These are phyloP conservation scores for Actinemys pallida DNA, from an alignment of 2,113 vertebrate species.

Conservation along the genomic window DNA sequence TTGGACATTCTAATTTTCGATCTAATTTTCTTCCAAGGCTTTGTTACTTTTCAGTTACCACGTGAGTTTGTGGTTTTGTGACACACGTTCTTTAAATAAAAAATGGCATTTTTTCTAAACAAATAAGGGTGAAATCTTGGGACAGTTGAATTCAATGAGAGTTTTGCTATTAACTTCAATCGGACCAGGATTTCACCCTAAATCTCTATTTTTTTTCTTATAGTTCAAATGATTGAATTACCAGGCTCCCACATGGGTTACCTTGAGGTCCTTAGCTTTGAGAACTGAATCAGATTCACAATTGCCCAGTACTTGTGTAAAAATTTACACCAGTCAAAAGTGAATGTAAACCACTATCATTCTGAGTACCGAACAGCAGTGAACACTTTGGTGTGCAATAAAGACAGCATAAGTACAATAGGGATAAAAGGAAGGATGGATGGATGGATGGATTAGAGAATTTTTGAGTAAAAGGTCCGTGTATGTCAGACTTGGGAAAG, in stretches of 20 bases:
- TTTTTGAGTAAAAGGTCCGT: neutral
- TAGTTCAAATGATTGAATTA: accelerated
- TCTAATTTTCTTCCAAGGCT: neutral
- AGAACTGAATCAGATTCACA: neutral
- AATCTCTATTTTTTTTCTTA: neutral
- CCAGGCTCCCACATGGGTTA: accelerated
- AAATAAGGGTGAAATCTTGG: neutral
- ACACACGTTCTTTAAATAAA: neutral
- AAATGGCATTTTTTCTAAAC: neutral
- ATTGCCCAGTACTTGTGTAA: neutral
- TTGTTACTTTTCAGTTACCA: neutral
- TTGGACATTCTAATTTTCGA: neutral
- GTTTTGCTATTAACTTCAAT: neutral
- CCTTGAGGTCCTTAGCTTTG: accelerated
- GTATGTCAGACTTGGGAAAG: neutral
- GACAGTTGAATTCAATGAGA: accelerated
- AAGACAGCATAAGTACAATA: neutral
- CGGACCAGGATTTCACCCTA: accelerated
- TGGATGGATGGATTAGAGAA: neutral
- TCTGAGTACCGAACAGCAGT: neutral
- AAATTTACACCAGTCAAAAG: neutral
- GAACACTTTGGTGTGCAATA: neutral
- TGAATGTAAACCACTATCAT: neutral
- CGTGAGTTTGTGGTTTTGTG: neutral
- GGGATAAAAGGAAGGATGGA: neutral